phyloP scores from a whole-genome alignment of 2,888 invertebrate genomes.

The Tricholauxania praeusta region DNA sequence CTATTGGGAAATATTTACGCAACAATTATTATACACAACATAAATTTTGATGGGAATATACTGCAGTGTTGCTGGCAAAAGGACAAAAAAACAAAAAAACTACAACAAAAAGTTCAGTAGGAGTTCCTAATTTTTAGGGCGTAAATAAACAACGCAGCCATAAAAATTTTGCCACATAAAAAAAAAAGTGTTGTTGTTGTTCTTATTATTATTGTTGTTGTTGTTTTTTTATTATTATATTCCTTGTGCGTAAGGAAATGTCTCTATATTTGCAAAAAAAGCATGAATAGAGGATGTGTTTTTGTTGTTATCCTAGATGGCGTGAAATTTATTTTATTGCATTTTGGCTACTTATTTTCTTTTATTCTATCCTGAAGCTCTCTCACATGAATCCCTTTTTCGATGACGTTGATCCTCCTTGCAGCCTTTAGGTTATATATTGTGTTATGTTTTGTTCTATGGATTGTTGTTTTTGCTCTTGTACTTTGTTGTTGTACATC shows the following conservation, averaged over 20 bases:
- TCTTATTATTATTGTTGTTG: constrained; percentile 39
- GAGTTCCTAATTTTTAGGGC: constrained; percentile 62
- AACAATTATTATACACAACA: constrained; percentile 58
- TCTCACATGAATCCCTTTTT: too few relatives aligned
- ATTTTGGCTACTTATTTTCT: background rate
- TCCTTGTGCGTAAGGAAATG: background rate
- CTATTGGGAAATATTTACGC: constrained; percentile 19
- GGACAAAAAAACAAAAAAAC: background rate
- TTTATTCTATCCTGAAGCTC: background rate
- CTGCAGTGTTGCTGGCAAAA: background rate
- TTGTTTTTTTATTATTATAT: constrained; percentile 27
- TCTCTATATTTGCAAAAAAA: background rate
- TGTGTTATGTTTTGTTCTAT: too few relatives aligned
- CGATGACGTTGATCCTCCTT: too few relatives aligned
- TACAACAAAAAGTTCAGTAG: constrained; percentile 3
- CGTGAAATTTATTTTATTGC: constrained; percentile 42
- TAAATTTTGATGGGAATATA: constrained; percentile 50
- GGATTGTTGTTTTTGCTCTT: background rate
- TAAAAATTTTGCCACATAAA: constrained; percentile 54
- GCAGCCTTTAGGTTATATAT: too few relatives aligned
- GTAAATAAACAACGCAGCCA: constrained; percentile 56
- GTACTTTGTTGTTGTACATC: constrained; percentile 1
- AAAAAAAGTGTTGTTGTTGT: constrained; percentile 30
- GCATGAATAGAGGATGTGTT: too few relatives aligned
- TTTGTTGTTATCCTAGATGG: constrained; percentile 3